These are phyloP conservation scores for Calephelis virginiensis DNA, from an alignment of 1,140 invertebrate genomes.

Conservation along the genomic window DNA sequence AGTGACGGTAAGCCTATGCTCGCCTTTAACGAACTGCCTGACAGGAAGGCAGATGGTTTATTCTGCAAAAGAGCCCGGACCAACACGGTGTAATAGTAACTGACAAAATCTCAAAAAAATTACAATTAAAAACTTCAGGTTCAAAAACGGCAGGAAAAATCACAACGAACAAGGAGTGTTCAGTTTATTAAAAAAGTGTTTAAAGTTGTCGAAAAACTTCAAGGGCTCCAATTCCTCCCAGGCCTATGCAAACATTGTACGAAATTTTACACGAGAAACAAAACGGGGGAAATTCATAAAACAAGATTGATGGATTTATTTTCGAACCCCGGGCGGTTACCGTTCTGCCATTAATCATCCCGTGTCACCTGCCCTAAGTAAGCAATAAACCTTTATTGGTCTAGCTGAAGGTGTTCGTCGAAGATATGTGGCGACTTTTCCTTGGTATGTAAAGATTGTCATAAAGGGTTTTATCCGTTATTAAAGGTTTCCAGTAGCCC, in stretches of 20 bases:
- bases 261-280: slow-evolving; percentile 31
- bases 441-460: background rate
- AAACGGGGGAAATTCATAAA: slow-evolving; percentile 33
- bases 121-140: too few species aligned
- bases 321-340: slow-evolving; percentile 37
- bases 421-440: slow-evolving; percentile 13
- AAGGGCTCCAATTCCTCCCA: background rate
- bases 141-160: too few species aligned
- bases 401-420: slow-evolving; percentile 18
- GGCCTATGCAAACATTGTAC: slow-evolving; percentile 20
- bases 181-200: slow-evolving; percentile 16
- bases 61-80: too few species aligned
- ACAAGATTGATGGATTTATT: slow-evolving; percentile 45
- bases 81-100: too few species aligned
- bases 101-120: too few species aligned
- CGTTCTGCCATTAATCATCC: slow-evolving; percentile 40
- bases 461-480: background rate
- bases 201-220: slow-evolving; percentile 5
- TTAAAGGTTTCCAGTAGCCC: background rate
- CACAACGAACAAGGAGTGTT: background rate
- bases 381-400: slow-evolving; percentile 39
- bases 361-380: slow-evolving; percentile 43
- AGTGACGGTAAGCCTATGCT: too few species aligned
- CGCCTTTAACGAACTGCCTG: too few species aligned
- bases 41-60: too few species aligned